A percentile compares a stretch with the other conserved stretches of the same genome.
These are phyloP conservation scores for Tolmerus cingulatus DNA, from an alignment of 2,888 invertebrate species.

Conservation along the genomic window DNA sequence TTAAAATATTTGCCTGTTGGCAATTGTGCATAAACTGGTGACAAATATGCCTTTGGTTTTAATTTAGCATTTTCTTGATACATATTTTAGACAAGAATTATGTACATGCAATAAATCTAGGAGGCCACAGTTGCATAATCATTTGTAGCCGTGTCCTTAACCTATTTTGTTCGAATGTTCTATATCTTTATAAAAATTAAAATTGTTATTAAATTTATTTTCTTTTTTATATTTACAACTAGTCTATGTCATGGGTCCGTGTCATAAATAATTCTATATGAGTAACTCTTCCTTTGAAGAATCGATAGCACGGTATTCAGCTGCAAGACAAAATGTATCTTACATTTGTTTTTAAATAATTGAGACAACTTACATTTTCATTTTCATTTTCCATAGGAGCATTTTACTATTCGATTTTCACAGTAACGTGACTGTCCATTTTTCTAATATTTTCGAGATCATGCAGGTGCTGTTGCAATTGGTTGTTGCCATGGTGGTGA, in stretches of 20 bases:
- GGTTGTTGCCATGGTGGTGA: conserved; percentile 27
- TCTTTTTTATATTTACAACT: neutral
- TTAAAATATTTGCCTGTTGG: neutral
- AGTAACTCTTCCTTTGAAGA: neutral
- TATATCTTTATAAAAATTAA: neutral
- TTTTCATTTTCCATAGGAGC: neutral
- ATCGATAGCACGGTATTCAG: neutral
- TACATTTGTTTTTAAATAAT: neutral
- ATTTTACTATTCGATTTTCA: conserved; percentile 58
- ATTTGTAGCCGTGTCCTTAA: neutral
- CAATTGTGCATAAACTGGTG: neutral
- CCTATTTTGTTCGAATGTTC: neutral
- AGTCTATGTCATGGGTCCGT: conserved; percentile 16
- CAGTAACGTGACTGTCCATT: conserved; percentile 59
- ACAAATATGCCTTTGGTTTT: neutral
- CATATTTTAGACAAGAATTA: neutral
- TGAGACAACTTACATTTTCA: neutral
- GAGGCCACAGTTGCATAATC: neutral
- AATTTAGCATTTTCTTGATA: neutral
- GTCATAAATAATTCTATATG: neutral
- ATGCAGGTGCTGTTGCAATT: conserved; percentile 52
- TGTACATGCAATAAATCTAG: neutral
- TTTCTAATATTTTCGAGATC: conserved; percentile 50
- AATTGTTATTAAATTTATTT: neutral
- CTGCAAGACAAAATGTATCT: neutral